Evolutionary conservation across 2,113 vertebrate species (phyloP).

Genomic region (Pachyramphus minor): DNA sequence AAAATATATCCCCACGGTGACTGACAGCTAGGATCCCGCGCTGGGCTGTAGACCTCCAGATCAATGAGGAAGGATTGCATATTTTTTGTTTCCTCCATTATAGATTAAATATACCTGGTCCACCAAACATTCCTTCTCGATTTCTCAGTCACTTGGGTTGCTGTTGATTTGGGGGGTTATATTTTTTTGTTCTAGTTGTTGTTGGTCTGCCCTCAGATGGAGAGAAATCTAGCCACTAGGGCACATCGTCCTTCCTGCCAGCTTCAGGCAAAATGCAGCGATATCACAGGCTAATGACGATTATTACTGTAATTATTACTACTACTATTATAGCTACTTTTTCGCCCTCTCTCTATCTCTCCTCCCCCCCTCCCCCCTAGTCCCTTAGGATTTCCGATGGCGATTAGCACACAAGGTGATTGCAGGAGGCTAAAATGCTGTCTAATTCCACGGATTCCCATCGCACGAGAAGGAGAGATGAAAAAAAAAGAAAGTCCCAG

Average conservation of each 20-base stretch:
- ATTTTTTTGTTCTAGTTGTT: not conserved
- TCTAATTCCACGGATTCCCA: conserved; percentile 27
- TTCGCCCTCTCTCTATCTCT: not conserved
- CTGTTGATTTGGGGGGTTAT: not conserved
- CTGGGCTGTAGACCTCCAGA: conserved; percentile 28
- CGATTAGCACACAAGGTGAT: conserved; percentile 15
- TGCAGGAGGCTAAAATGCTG: conserved; percentile 1
- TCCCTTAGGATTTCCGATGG: conserved; percentile 38
- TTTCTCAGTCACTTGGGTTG: not conserved
- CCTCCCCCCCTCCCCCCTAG: not conserved
- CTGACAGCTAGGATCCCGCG: conserved; percentile 29
- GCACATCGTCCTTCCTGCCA: not conserved
- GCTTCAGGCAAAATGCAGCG: conserved; percentile 14
- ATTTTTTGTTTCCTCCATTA: not conserved
- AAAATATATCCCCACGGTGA: conserved; percentile 18
- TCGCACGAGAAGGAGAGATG: not conserved
- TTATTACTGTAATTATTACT: not conserved
- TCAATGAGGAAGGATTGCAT: not conserved
- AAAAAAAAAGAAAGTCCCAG: not conserved
- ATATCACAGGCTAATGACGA: conserved; percentile 1
- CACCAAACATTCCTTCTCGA: not conserved
- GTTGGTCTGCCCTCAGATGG: not conserved
- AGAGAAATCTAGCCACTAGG: conserved; percentile 6
- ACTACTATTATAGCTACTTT: not conserved
- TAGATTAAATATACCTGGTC: not conserved